Evolutionary conservation across 2,113 vertebrate genomes (phyloP), one percentile per base, ranked within the genome.

Genomic region (Myxocyprinus asiaticus): DNA sequence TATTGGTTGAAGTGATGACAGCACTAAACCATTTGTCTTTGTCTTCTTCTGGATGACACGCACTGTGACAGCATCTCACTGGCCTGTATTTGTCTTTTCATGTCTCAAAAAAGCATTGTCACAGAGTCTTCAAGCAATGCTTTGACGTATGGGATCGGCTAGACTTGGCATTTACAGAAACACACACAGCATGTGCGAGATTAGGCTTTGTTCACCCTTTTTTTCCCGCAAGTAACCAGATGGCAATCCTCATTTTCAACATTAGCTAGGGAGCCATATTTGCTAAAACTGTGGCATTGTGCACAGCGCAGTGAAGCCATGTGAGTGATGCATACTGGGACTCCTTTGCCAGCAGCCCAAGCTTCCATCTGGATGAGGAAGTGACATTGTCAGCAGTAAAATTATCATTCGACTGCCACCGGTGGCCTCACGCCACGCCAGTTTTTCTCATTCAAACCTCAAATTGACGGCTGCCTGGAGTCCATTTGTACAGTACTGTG

Each of bases 241-340:
- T 85, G 84, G 84, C 71, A 50, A 55, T 51, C 58, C 55, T 71
- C 73, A 73, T 65, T 78, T 81, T 62, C 77, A 76, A 73, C 61
- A 64, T 76, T 78, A 58, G 84, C 64, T 42, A 45, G 74, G 33
- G 81, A 78, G 17, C 50, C 45, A 43, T 51, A 10, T 59, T 70
- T 44, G 62, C 56, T 47, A 47, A 79, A 79, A 81, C 67, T 8
- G 55, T 78, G 67, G 67, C 50, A 22, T 68, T 67, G 81, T 71
- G 76, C 58, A 14, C 15, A 44, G 69, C 62, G 75, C 70, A 58
- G 9, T 70, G 22, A 33, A 33, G 17, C 50, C 76, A 76, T 83
- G 81, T 75, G 77, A 80, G 73, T 48, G 59, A 77, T 69, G 81
- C 84, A 78, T 81, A 81, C 78, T 85, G 84, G 84, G 84, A 81